phyloP scores from a whole-genome alignment of 2,797 vertebrate species.

The Rhyacichthys aspro region DNA sequence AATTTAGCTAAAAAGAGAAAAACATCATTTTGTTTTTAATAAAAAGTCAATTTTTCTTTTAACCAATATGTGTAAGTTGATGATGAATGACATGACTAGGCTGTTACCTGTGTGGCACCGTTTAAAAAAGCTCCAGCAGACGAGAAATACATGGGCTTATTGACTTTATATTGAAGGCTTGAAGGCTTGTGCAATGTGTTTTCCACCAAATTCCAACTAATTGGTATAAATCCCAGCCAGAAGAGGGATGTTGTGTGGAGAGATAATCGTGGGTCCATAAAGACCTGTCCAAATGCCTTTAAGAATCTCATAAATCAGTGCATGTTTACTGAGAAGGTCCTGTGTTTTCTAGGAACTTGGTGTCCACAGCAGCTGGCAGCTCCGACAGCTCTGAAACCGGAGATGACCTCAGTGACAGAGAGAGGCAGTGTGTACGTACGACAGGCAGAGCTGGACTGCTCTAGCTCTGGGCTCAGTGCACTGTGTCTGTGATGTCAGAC shows the following conservation, averaged over 20 bases:
- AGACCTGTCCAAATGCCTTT: constrained; percentile 7
- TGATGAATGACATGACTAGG: no score
- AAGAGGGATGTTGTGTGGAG: background rate
- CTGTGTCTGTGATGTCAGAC: constrained; percentile 54
- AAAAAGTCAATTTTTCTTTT: no score
- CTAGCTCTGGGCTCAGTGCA: constrained; percentile 28
- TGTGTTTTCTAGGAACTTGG: constrained; percentile 22
- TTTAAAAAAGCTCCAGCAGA: no score
- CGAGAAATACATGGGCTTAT: no score
- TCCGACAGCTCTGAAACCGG: constrained; percentile 16
- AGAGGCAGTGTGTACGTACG: constrained; percentile 2
- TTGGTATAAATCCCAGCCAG: background rate
- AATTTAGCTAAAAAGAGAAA: no score
- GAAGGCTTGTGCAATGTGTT: background rate
- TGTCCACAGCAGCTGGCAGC: constrained; percentile 36
- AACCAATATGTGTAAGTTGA: no score
- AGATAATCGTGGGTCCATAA: constrained; percentile 7
- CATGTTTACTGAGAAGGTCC: constrained; percentile 1
- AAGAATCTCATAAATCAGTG: constrained; percentile 8
- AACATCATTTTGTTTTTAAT: no score
- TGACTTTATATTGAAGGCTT: no score
- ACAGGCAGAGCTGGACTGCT: constrained; percentile 35
- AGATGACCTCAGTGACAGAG: constrained; percentile 30
- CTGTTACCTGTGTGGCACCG: no score
- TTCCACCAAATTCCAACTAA: background rate